A percentile compares a stretch with the other conserved stretches of the same genome.
These are phyloP conservation scores for Drosophila suzukii DNA, from an alignment of 1,140 invertebrate genomes.

Conservation along the genomic window DNA sequence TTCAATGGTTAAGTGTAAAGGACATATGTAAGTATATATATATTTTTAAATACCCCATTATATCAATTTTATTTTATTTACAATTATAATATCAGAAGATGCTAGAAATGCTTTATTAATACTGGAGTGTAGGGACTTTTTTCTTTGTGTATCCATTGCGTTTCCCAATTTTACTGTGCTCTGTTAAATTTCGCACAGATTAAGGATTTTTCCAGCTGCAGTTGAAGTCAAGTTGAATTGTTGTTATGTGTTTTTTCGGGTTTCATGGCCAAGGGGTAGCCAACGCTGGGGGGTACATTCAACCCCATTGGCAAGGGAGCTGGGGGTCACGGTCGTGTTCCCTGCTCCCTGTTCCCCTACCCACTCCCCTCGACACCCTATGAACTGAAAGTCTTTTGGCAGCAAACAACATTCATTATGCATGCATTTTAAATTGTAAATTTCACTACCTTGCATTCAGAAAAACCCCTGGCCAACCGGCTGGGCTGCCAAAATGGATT, in stretches of 20 bases:
- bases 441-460: conserved; percentile 52
- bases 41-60: too few relatives aligned
- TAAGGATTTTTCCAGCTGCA: conserved; percentile 58
- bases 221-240: conserved; percentile 36
- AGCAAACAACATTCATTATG: conserved; percentile 73
- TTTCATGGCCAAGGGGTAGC: conserved; percentile 14
- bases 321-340: conserved; percentile 27
- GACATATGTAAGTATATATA: too few relatives aligned
- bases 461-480: background rate
- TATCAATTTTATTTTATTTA: too few relatives aligned
- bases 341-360: background rate
- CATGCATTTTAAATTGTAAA: conserved; percentile 80
- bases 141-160: background rate
- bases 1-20: too few relatives aligned
- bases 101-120: background rate
- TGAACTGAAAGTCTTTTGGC: conserved; percentile 51
- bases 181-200: conserved; percentile 56
- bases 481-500: conserved; percentile 48
- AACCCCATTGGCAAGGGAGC: background rate
- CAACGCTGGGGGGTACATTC: background rate
- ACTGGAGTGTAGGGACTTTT: background rate
- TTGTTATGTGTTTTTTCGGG: conserved; percentile 34
- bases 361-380: conserved; percentile 19
- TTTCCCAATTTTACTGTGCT: conserved; percentile 22
- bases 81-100: too few relatives aligned